Percentiles rank a stretch among this genome's conserved stretches.
These are phyloP conservation scores for Paramisgurnus dabryanus DNA, from an alignment of 2,113 vertebrate genomes.

Conservation along the genomic window DNA sequence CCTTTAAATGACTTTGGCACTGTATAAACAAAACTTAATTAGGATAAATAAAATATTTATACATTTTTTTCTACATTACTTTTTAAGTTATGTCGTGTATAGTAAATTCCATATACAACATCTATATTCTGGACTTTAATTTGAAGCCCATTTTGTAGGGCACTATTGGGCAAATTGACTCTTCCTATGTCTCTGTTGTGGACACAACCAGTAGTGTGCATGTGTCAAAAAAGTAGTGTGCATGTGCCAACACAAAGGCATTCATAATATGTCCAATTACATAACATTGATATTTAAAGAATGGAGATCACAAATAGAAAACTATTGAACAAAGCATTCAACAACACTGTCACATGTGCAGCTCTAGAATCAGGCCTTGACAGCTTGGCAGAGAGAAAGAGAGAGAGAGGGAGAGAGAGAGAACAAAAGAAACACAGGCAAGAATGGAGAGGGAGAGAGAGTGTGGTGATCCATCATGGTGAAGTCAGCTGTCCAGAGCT, in stretches of 20 bases:
- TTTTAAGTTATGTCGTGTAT: no score
- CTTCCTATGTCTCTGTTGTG: no score
- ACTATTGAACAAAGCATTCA: neutral
- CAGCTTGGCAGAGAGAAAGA: constrained; percentile 60
- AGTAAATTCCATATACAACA: no score
- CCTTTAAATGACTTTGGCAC: no score
- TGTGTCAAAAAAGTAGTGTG: neutral
- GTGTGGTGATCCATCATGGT: constrained; percentile 91
- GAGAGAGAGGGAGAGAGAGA: constrained; percentile 64
- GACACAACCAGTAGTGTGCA: neutral
- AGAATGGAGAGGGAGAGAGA: constrained; percentile 66
- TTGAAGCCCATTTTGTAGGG: no score
- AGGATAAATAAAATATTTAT: no score
- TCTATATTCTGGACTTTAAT: no score
- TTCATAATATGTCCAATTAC: neutral
- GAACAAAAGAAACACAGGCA: constrained; percentile 47
- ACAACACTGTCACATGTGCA: constrained; percentile 8
- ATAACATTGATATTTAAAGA: neutral
- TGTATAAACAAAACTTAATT: no score
- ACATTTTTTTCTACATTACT: no score
- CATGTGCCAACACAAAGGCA: neutral
- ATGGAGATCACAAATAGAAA: neutral
- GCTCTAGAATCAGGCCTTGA: neutral
- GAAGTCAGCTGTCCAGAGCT: constrained; percentile 86
- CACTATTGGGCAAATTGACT: no score